Percentiles rank a stretch among this genome's conserved stretches.
phyloP scores from a whole-genome alignment of 2,113 vertebrate genomes.

The Lophura nycthemera region DNA sequence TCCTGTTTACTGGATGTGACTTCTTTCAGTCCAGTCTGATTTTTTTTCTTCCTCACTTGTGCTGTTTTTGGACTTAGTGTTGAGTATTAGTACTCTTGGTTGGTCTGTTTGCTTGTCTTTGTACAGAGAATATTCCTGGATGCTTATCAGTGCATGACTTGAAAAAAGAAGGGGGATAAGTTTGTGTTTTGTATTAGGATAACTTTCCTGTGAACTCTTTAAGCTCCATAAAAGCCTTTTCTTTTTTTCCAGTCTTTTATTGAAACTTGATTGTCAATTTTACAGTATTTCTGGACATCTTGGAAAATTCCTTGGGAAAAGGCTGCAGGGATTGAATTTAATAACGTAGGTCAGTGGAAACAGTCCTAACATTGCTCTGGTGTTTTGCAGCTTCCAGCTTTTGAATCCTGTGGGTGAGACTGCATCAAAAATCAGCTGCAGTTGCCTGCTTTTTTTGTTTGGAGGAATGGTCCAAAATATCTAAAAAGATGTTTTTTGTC shows the following conservation, averaged over 20 bases:
- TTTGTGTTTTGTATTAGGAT: neutral
- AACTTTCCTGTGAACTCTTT: neutral
- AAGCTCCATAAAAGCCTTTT: neutral
- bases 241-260: neutral
- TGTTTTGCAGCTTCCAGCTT: neutral
- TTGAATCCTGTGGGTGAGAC: neutral
- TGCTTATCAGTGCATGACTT: neutral
- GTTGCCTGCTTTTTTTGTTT: slow-evolving; percentile 6
- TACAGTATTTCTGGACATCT: neutral
- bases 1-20: neutral
- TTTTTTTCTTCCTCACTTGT: neutral
- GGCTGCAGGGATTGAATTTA: neutral
- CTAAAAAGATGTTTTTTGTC: neutral
- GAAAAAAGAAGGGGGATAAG: neutral
- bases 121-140: neutral
- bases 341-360: neutral
- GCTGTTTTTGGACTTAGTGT: neutral
- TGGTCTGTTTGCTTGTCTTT: neutral
- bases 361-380: neutral
- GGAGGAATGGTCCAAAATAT: neutral
- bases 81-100: neutral
- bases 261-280: neutral
- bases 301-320: neutral
- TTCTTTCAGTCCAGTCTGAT: neutral
- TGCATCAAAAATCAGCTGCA: neutral